Evolutionary conservation across 2,888 invertebrate species (phyloP).

Genomic region (Drosophila mulleri): DNA sequence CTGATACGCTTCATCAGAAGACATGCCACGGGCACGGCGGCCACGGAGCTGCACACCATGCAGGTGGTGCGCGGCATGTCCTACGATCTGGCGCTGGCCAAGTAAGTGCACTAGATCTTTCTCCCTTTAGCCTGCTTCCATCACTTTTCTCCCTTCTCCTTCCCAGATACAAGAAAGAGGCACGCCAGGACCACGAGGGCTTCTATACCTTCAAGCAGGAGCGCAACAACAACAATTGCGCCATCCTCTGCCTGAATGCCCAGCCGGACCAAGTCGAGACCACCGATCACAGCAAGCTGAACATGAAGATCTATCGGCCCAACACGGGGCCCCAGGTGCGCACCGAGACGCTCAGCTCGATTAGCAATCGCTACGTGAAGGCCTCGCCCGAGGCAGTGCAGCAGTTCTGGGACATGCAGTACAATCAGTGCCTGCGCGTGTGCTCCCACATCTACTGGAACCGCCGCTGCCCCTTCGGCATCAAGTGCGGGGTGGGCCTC

Average conservation of each 20-base stretch:
- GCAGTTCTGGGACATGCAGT: conserved; percentile 95
- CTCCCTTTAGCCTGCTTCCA: neutral
- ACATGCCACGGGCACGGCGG: conserved; percentile 95
- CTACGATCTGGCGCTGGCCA: conserved; percentile 94
- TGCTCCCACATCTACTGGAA: conserved; percentile 98
- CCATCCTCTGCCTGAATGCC: conserved; percentile 87
- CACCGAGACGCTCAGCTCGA: conserved; percentile 93
- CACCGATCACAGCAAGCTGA: conserved; percentile 87
- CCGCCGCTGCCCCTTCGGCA: conserved; percentile 91
- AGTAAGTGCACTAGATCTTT: conserved; percentile 84
- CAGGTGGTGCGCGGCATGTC: conserved; percentile 96
- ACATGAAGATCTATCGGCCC: conserved; percentile 90
- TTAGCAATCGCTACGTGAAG: conserved; percentile 96
- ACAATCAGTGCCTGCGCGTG: conserved; percentile 91
- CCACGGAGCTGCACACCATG: conserved; percentile 96
- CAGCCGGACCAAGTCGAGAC: neutral
- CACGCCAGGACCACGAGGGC: conserved; percentile 89
- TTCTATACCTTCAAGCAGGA: conserved; percentile 95
- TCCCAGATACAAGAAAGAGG: conserved; percentile 42
- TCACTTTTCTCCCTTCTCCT: neutral
- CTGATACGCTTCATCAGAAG: conserved; percentile 93
- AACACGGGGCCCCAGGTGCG: conserved; percentile 95
- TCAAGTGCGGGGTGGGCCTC: conserved; percentile 96
- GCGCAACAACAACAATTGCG: conserved; percentile 93
- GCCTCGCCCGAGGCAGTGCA: conserved; percentile 91